Conservation (phyloP, 2,888 invertebrate species). For the Agriopis aurantiaria region DNA sequence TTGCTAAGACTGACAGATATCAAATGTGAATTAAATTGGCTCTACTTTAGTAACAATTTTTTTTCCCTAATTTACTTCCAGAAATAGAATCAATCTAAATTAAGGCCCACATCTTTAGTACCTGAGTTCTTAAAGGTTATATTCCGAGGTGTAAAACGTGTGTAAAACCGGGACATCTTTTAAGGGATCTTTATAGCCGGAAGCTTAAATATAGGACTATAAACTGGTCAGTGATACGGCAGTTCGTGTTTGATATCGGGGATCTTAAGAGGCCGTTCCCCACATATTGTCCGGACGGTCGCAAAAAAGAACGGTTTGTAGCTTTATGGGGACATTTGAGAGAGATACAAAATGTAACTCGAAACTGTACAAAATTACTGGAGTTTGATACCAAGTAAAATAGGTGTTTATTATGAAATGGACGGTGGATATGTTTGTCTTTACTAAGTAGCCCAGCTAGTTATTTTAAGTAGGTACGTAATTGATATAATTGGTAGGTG, state of each 20-base stretch:
- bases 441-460: not conserved
- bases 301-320: slow-evolving; percentile 18
- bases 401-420: not conserved
- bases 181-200: slow-evolving; percentile 14
- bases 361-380: not conserved
- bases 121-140: not conserved
- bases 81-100: slow-evolving; percentile 1
- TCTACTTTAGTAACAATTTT: too few relatives aligned
- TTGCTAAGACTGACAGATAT: too few relatives aligned
- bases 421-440: not conserved
- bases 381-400: not conserved
- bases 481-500: too few relatives aligned
- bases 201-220: slow-evolving; percentile 16
- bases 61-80: not conserved
- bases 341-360: slow-evolving; percentile 24
- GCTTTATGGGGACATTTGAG: slow-evolving; percentile 23
- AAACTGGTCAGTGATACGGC: slow-evolving; percentile 30
- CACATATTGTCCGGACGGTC: slow-evolving; percentile 15
- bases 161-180: slow-evolving; percentile 11
- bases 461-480: too few relatives aligned
- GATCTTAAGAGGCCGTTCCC: slow-evolving; percentile 26
- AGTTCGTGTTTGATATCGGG: slow-evolving; percentile 24
- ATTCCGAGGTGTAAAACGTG: slow-evolving; percentile 13
- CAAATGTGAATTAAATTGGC: too few relatives aligned
- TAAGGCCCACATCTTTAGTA: slow-evolving; percentile 1